Percentiles rank a stretch among this genome's conserved stretches.
Conservation (phyloP, 2,113 vertebrate species). For the Oenanthe oenanthe region DNA sequence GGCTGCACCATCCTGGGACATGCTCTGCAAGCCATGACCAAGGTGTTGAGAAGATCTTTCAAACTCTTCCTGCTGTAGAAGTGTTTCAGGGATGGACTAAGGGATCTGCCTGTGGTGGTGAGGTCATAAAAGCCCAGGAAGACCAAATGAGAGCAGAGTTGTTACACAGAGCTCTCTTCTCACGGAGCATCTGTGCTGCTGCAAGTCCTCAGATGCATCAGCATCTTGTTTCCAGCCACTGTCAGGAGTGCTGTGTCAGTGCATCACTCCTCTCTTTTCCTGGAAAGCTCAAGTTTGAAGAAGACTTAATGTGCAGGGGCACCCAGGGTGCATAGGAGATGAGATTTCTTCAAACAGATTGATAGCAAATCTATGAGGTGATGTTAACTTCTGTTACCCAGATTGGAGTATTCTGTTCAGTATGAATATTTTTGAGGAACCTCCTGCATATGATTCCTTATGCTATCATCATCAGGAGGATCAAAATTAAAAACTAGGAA, state of each 20-base stretch:
- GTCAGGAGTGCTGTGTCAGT: no score
- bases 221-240: rapidly evolving
- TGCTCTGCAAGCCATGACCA: no score
- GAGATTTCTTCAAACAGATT: not conserved
- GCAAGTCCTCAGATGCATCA: not conserved
- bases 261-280: not conserved
- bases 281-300: not conserved
- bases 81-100: not conserved
- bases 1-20: no score
- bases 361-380: not conserved
- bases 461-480: not conserved
- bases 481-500: not conserved
- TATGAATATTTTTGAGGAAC: not conserved
- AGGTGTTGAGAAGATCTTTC: not conserved
- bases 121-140: not conserved
- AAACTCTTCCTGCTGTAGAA: no score
- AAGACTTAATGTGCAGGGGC: not conserved
- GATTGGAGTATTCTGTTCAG: not conserved
- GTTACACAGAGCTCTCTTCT: not conserved
- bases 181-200: rapidly evolving
- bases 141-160: not conserved
- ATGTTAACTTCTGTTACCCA: rapidly evolving
- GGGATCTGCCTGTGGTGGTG: not conserved
- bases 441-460: not conserved
- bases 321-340: rapidly evolving